Evolutionary conservation across 2,888 invertebrate genomes (phyloP).

Genomic region (Coelopa pilipes): DNA sequence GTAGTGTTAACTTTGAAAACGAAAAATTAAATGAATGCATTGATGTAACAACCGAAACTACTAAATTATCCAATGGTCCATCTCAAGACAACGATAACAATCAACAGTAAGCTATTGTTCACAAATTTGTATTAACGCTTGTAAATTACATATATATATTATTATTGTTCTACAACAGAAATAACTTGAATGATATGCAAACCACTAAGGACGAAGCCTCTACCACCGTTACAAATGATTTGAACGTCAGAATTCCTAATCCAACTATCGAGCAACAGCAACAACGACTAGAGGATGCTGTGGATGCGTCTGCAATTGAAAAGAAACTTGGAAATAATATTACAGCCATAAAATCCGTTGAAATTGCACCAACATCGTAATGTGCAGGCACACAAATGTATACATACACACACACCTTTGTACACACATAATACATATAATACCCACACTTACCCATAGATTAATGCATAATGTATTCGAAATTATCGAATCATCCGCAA

Average conservation of each 20-base stretch:
- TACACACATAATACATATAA: slow-evolving; percentile 32
- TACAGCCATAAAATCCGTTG: slow-evolving; percentile 44
- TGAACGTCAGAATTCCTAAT: slow-evolving; percentile 37
- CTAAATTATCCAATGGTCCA: slow-evolving; percentile 53
- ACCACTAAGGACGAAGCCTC: slow-evolving; percentile 41
- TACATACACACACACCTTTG: slow-evolving; percentile 13
- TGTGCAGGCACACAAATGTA: slow-evolving; percentile 43
- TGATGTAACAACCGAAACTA: slow-evolving; percentile 23
- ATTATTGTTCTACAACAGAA: slow-evolving; percentile 39
- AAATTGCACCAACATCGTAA: slow-evolving; percentile 52
- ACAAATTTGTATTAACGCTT: not conserved
- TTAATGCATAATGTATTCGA: no score
- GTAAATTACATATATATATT: not conserved
- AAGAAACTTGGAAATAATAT: slow-evolving; percentile 13
- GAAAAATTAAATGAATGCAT: no score
- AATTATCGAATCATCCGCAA: no score
- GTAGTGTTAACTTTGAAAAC: slow-evolving; percentile 42
- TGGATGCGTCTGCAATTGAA: slow-evolving; percentile 15
- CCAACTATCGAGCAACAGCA: slow-evolving; percentile 14
- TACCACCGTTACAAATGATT: slow-evolving; percentile 37
- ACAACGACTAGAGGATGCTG: slow-evolving; percentile 7
- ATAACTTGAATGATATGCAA: slow-evolving; percentile 44
- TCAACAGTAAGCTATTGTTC: slow-evolving; percentile 52
- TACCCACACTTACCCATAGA: not conserved
- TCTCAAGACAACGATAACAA: slow-evolving; percentile 42